Evolutionary conservation across 2,888 invertebrate genomes (phyloP).

Genomic region (Tetragonula carbonaria): DNA sequence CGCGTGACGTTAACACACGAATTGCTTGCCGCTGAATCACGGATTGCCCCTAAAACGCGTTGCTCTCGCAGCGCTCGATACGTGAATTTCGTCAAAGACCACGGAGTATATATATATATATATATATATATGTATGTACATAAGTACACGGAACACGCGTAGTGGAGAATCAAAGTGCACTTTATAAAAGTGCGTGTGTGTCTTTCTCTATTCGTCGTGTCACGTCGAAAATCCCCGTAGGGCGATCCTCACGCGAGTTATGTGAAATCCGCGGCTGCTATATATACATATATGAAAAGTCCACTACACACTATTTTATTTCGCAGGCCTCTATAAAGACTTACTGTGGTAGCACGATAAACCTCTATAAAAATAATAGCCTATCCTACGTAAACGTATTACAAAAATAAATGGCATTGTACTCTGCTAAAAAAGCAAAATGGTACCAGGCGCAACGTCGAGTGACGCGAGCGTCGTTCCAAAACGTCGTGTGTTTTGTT

Average conservation of each 20-base stretch:
- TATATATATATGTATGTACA: too few species aligned
- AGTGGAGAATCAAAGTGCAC: too few species aligned
- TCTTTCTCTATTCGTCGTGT: not conserved
- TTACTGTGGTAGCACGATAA: slow-evolving; percentile 81
- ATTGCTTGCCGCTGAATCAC: slow-evolving; percentile 29
- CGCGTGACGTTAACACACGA: not conserved
- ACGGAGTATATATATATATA: not conserved
- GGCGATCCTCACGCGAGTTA: not conserved
- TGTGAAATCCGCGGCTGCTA: slow-evolving; percentile 67
- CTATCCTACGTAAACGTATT: slow-evolving; percentile 83
- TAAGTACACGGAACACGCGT: too few species aligned
- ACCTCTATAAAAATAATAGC: slow-evolving; percentile 82
- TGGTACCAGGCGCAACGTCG: slow-evolving; percentile 83
- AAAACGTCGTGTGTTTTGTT: not conserved
- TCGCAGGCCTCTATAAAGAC: slow-evolving; percentile 83
- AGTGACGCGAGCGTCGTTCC: slow-evolving; percentile 78
- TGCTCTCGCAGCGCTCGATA: slow-evolving; percentile 18
- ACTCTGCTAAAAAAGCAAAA: slow-evolving; percentile 84
- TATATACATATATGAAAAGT: slow-evolving; percentile 57
- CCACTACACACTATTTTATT: slow-evolving; percentile 64
- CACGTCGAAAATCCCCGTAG: slow-evolving; percentile 31
- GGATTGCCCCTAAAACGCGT: slow-evolving; percentile 5
- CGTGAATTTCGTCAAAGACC: not conserved
- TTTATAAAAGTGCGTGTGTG: too few species aligned
- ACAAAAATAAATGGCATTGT: slow-evolving; percentile 84